Evolutionary conservation across 2,113 vertebrate species (phyloP).

Genomic region (Dasyurus viverrinus): DNA sequence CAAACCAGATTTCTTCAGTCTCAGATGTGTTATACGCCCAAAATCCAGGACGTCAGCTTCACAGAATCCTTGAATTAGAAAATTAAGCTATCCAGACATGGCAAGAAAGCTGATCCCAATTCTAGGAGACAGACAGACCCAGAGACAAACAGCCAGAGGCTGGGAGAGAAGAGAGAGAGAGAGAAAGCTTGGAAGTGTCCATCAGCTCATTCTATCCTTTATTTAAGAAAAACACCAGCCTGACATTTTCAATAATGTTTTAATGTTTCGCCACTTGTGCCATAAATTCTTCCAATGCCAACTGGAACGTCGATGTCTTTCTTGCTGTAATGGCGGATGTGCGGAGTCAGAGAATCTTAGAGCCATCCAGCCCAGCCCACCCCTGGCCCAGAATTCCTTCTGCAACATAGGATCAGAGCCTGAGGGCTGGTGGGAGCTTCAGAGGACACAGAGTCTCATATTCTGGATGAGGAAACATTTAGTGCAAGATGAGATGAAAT

Average conservation of each 20-base stretch:
- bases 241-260: conserved; percentile 52
- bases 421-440: not conserved
- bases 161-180: conserved; percentile 10
- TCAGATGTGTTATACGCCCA: not conserved
- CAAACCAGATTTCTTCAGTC: not conserved
- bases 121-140: not conserved
- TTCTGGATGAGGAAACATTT: not conserved
- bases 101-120: not conserved
- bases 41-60: not conserved
- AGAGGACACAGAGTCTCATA: not conserved
- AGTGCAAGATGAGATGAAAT: not conserved
- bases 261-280: conserved; percentile 54
- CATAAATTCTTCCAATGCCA: conserved; percentile 36
- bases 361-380: not conserved
- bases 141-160: not conserved
- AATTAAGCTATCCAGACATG: not conserved
- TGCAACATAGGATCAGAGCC: not conserved
- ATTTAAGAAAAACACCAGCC: conserved; percentile 53
- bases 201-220: conserved; percentile 48
- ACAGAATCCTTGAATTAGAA: conserved; percentile 35
- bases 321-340: not conserved
- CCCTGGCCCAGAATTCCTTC: not conserved
- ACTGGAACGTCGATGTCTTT: conserved; percentile 21
- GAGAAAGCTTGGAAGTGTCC: conserved; percentile 55
- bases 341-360: not conserved